A percentile compares a stretch with the other conserved stretches of the same genome.
Evolutionary conservation across 37 sponge, comb jelly and placozoan genomes (phyloP).

Genomic region (Sycon ciliatum): DNA sequence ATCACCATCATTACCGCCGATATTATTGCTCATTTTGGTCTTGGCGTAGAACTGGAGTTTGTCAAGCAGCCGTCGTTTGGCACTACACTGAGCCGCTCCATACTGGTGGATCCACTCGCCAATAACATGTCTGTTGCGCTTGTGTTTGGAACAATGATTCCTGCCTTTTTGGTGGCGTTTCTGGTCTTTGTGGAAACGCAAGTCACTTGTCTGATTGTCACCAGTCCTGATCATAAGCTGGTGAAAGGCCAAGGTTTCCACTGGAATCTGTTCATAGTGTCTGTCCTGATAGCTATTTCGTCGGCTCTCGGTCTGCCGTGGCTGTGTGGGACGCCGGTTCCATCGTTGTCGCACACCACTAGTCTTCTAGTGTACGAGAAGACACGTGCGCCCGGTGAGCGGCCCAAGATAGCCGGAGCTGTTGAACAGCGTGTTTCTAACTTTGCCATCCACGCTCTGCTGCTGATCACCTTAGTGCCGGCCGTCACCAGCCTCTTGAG

Average conservation of each 20-base stretch:
- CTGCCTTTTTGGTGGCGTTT: conserved; percentile 51
- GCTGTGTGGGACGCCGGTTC: conserved; percentile 69
- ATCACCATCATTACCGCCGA: no score
- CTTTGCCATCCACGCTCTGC: no score
- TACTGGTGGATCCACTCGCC: no score
- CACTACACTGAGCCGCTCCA: no score
- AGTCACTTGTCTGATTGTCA: conserved; percentile 32
- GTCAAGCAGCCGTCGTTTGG: no score
- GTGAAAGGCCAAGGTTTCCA: conserved; percentile 87
- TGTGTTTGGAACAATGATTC: no score
- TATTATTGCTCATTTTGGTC: conserved; percentile 56
- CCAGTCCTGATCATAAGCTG: conserved; percentile 35
- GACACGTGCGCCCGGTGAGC: conserved; percentile 58
- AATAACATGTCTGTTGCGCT: no score
- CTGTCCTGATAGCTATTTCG: conserved; percentile 42
- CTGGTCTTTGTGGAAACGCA: conserved; percentile 63
- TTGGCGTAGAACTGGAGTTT: no score
- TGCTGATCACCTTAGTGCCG: no score
- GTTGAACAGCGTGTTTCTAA: no score
- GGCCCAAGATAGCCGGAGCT: conserved; percentile 68
- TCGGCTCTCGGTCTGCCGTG: conserved; percentile 77
- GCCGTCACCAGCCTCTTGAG: no score
- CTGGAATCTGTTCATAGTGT: conserved; percentile 65
- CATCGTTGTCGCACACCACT: conserved; percentile 42
- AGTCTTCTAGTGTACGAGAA: conserved; percentile 48